These are phyloP conservation scores for Peromyscus melanophrys DNA, from an alignment of 2,797 vertebrate species.

Conservation along the genomic window DNA sequence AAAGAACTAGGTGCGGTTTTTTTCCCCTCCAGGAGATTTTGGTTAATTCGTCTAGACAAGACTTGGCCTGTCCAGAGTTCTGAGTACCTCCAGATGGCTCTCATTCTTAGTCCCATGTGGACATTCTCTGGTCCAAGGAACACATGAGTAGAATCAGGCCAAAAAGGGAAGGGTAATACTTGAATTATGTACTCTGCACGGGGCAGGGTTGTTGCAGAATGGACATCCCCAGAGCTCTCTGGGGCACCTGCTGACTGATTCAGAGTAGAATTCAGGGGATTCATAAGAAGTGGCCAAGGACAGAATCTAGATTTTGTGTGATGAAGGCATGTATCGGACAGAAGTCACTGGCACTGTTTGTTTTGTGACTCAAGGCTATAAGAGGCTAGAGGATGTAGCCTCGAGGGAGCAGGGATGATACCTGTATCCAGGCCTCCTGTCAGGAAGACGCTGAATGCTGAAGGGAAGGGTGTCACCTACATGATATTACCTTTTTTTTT, in stretches of 20 bases:
- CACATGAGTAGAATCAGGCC: neutral
- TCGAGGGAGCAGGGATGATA: neutral
- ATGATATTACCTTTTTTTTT: too few species aligned
- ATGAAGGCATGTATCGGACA: neutral
- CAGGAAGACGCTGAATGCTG: neutral
- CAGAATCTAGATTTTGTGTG: neutral
- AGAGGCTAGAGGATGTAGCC: neutral
- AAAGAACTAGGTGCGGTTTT: neutral
- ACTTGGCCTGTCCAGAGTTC: neutral
- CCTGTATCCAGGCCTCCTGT: neutral
- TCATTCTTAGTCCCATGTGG: neutral
- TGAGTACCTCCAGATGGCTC: neutral
- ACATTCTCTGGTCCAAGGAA: too few species aligned
- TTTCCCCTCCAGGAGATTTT: neutral
- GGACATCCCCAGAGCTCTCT: neutral
- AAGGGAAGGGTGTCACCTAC: neutral
- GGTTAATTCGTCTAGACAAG: neutral
- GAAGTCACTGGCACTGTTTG: neutral
- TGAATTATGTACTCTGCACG: fast-evolving
- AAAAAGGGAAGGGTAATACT: too few species aligned
- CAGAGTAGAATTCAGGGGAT: neutral
- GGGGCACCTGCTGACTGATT: neutral
- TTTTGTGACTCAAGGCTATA: neutral
- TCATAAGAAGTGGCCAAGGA: neutral
- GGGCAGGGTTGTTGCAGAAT: neutral